phyloP scores from a whole-genome alignment of 2,113 vertebrate genomes.

The Podocnemis expansa region DNA sequence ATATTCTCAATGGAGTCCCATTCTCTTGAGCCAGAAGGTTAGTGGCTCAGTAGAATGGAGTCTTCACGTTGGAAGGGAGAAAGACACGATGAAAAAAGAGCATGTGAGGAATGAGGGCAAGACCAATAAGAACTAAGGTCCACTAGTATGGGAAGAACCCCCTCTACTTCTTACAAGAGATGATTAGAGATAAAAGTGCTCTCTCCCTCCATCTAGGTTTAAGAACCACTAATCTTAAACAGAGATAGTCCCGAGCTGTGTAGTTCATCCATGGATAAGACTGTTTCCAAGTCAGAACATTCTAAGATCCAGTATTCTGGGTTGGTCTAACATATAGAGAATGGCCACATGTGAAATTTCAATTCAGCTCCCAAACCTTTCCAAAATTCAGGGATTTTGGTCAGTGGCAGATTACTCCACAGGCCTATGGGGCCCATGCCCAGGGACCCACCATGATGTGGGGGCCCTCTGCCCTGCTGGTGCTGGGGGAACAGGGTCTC shows the following conservation, averaged over 20 bases:
- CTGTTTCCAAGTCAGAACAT: not conserved
- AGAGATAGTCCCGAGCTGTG: not conserved
- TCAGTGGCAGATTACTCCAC: no score
- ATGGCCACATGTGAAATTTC: not conserved
- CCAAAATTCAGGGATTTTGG: not conserved
- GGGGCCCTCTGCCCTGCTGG: no score
- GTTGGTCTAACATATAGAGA: not conserved
- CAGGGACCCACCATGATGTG: no score
- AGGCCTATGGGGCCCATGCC: no score
- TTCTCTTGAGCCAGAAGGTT: constrained; percentile 52
- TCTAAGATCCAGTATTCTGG: not conserved
- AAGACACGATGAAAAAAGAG: not conserved
- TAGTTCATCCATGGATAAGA: not conserved
- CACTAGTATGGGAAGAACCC: not conserved
- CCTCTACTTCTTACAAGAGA: not conserved
- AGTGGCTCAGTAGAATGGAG: not conserved
- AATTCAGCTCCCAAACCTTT: not conserved
- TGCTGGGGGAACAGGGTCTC: no score
- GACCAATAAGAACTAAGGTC: not conserved
- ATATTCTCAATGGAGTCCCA: constrained; percentile 7
- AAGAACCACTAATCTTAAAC: not conserved
- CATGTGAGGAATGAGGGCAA: not conserved
- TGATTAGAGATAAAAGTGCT: not conserved
- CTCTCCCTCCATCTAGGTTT: not conserved
- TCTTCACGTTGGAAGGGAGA: not conserved